Conservation (phyloP, 2,888 invertebrate species). For the Erebia aethiops region DNA sequence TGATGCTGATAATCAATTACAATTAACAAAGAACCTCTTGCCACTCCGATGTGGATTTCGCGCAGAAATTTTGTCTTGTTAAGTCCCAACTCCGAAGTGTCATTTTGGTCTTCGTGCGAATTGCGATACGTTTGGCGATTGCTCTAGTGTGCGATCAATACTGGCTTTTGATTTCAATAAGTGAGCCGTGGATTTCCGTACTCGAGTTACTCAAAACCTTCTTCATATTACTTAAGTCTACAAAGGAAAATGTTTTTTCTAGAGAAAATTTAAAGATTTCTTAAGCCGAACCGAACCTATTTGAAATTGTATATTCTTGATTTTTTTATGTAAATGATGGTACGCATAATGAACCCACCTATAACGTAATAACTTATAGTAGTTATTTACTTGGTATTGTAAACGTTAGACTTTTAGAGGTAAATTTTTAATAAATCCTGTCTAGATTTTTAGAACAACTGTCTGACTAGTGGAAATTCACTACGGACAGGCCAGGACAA, state of each 20-base stretch:
- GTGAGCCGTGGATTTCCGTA: slow-evolving; percentile 2
- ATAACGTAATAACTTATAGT: too few species aligned
- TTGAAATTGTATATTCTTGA: not conserved
- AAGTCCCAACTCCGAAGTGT: too few species aligned
- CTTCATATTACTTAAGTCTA: not conserved
- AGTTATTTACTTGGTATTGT: too few species aligned
- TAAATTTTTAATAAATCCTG: not conserved
- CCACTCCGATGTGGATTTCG: too few species aligned
- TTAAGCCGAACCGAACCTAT: not conserved
- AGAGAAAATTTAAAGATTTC: not conserved
- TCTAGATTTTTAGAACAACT: not conserved
- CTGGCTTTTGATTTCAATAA: slow-evolving; percentile 5
- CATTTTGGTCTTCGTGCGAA: too few species aligned
- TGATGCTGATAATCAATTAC: too few species aligned
- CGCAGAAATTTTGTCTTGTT: too few species aligned
- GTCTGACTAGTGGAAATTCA: not conserved
- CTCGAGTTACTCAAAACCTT: slow-evolving; percentile 6
- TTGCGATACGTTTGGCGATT: not conserved
- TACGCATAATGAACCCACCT: too few species aligned
- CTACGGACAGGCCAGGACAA: too few species aligned
- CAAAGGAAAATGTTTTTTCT: slow-evolving; percentile 5
- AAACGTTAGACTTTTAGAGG: too few species aligned
- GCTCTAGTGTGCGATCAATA: not conserved
- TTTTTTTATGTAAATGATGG: not conserved
- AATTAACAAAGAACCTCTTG: too few species aligned